Conservation (phyloP, 1,140 invertebrate genomes). For the Leptinotarsa defecta region DNA sequence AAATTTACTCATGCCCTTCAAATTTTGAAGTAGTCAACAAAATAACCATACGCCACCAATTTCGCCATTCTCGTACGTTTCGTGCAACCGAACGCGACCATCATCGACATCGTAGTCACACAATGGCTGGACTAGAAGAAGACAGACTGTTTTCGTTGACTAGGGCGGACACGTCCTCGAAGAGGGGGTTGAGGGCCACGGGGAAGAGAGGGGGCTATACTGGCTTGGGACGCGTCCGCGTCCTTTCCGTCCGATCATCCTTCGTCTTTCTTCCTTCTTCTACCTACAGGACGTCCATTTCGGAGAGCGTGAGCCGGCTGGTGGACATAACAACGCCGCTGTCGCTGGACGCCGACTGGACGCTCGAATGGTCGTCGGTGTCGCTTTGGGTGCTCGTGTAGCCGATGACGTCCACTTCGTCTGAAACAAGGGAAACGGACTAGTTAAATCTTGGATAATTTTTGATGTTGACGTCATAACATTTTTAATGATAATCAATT, state of each 20-base stretch:
- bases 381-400: slow-evolving; percentile 86
- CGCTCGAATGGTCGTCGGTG: slow-evolving; percentile 80
- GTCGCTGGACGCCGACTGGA: slow-evolving; percentile 76
- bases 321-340: slow-evolving; percentile 77
- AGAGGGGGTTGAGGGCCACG: neutral
- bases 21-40: no score
- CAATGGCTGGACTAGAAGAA: slow-evolving; percentile 27
- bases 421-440: slow-evolving; percentile 57
- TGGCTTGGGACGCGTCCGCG: slow-evolving; percentile 46
- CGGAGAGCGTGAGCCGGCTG: slow-evolving; percentile 64
- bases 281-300: slow-evolving; percentile 57
- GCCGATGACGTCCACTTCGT: slow-evolving; percentile 86
- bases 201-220: slow-evolving; percentile 29
- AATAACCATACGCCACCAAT: no score
- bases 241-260: slow-evolving; percentile 23
- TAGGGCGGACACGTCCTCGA: slow-evolving; percentile 37
- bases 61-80: neutral
- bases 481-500: no score
- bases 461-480: neutral
- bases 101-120: slow-evolving; percentile 10
- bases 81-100: neutral
- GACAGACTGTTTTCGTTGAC: slow-evolving; percentile 47
- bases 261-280: slow-evolving; percentile 28
- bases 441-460: slow-evolving; percentile 11
- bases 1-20: no score